Conservation (phyloP, 2,113 vertebrate species). For the Takifugu bimaculatus region DNA sequence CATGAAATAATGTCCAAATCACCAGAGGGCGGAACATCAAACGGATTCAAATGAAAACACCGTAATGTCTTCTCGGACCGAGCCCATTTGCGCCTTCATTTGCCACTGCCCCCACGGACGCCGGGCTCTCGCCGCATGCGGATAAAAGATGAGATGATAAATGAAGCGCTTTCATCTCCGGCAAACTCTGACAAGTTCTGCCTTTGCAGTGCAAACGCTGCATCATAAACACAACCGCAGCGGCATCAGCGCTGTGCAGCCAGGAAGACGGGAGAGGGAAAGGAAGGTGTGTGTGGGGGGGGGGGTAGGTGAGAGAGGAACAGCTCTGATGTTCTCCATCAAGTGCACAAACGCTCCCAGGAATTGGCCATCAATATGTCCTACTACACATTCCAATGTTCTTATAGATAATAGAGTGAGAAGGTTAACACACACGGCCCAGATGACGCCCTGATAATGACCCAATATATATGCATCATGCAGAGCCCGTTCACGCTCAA, state of each 20-base stretch:
- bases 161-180: conserved; percentile 61
- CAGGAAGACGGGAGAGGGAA: too few species aligned
- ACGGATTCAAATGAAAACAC: conserved; percentile 64
- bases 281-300: too few species aligned
- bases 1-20: conserved; percentile 73
- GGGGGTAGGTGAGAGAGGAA: too few species aligned
- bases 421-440: conserved; percentile 45
- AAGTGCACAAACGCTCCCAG: background rate
- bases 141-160: conserved; percentile 65
- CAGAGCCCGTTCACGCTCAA: conserved; percentile 54
- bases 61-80: conserved; percentile 59
- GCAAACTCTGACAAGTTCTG: conserved; percentile 50
- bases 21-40: conserved; percentile 69
- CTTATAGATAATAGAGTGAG: conserved; percentile 57
- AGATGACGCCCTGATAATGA: conserved; percentile 72
- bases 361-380: conserved; percentile 16
- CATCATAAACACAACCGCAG: conserved; percentile 7
- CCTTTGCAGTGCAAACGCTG: conserved; percentile 44
- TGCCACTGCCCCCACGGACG: conserved; percentile 51
- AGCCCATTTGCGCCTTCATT: conserved; percentile 53
- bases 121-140: conserved; percentile 38
- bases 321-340: conserved; percentile 2
- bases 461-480: conserved; percentile 73
- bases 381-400: conserved; percentile 59
- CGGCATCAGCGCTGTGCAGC: background rate